Evolutionary conservation across 2,113 vertebrate species (phyloP).

Genomic region (Columba livia): DNA sequence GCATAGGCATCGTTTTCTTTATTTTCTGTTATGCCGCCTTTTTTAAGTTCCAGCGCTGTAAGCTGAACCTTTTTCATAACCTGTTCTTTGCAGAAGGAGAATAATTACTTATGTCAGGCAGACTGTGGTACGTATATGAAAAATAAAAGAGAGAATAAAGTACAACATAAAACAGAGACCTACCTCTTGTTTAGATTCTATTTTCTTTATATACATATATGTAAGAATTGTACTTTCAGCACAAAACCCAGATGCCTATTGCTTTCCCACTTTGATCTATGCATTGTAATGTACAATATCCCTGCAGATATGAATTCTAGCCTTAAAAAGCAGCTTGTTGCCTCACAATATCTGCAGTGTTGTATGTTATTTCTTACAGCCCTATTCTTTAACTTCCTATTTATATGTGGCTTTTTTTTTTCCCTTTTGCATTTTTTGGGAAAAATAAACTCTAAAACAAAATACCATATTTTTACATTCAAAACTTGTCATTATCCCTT

Average conservation of each 20-base stretch:
- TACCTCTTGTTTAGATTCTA: not conserved
- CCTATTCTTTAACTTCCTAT: not conserved
- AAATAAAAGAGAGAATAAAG: not conserved
- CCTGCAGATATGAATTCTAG: not conserved
- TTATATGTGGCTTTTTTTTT: not conserved
- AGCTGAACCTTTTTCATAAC: not conserved
- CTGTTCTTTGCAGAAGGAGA: not conserved
- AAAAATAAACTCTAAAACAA: not conserved
- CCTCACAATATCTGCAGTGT: not conserved
- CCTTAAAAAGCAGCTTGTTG: conserved; percentile 6
- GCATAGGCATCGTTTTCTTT: not conserved
- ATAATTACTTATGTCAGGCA: not conserved
- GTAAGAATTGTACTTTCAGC: not conserved
- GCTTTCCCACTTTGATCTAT: not conserved
- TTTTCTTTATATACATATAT: not conserved
- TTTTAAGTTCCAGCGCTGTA: not conserved
- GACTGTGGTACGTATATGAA: not conserved
- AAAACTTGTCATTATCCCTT: not conserved
- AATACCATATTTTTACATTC: not conserved
- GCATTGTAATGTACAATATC: not conserved
- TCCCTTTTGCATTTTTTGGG: not conserved
- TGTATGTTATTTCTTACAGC: not conserved
- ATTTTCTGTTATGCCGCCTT: not conserved
- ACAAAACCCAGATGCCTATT: not conserved
- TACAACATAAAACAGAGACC: not conserved